Evolutionary conservation across 2,113 vertebrate genomes (phyloP).

Genomic region (Xenotilapia leptura): DNA sequence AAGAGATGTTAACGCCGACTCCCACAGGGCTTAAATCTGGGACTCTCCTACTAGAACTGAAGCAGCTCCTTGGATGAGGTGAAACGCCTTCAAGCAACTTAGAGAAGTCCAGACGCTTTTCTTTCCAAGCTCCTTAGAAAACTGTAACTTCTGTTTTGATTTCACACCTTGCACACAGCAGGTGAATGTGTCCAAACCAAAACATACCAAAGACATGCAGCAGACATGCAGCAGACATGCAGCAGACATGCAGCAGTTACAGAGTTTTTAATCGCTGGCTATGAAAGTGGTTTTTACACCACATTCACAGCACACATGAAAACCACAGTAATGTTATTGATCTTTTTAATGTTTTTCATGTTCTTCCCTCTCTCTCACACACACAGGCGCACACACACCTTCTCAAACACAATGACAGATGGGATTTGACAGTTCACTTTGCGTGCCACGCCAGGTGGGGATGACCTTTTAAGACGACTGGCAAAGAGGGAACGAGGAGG

Average conservation of each 20-base stretch:
- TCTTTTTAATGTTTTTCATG: not conserved
- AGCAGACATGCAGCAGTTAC: fast-evolving
- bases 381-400: not conserved
- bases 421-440: constrained; percentile 45
- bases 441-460: constrained; percentile 45
- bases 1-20: too few relatives aligned
- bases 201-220: not conserved
- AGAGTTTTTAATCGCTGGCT: fast-evolving
- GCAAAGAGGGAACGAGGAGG: constrained; percentile 13
- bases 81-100: not conserved
- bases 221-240: too few relatives aligned
- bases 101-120: not conserved
- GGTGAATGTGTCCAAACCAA: fast-evolving
- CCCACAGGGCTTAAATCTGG: not conserved
- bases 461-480: constrained; percentile 63
- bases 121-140: not conserved
- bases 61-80: fast-evolving
- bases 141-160: not conserved
- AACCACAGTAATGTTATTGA: not conserved
- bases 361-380: fast-evolving
- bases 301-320: not conserved
- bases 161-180: not conserved
- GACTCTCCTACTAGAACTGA: not conserved
- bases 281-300: fast-evolving
- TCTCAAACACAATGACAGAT: constrained; percentile 16